Evolutionary conservation across 2,888 invertebrate genomes (phyloP), one percentile per base, ranked within the genome.

Genomic region (Alloplasta piceator): DNA sequence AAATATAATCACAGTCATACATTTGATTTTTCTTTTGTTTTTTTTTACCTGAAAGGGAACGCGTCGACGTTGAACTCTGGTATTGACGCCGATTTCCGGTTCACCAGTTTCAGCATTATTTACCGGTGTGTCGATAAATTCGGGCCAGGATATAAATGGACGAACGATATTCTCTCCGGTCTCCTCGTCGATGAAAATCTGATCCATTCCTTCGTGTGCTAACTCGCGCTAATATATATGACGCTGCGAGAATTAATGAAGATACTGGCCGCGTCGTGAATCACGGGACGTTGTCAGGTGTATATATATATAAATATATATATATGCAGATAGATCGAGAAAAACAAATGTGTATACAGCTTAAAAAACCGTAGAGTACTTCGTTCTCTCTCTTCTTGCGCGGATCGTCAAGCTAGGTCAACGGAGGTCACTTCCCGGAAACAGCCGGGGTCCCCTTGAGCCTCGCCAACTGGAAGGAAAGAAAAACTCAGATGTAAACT

Each of bases 31-130:
- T n/a, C n/a, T n/a, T n/a, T n/a, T n/a, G n/a, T n/a, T n/a, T n/a
- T n/a, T 26, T 26, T 26, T 26, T 86, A 90, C 91, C 89, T 91
- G 90, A 80, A 91, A 91, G 0, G 89, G 89, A 14, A 85, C 83
- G 66, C 86, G 88, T 64, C 88, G 85, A 64, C 82, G 78, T 26
- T 64, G 83, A 38, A 81, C 80, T n/a, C 70, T 56, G 10, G 79
- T 56, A 14, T 83, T 55, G 39, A 85, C 72, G 68, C 70, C 56
- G 7, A 82, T 79, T 72, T 91, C 91, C 4, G 91, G 91, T 72
- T 91, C 90, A 1, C 91, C 91, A 16, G 91, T 91, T 83, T 91
- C 91, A 4, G 85, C 90, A 75, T 91, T 86, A 74, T 90, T 91
- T 10, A 86, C 78, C 5, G 84, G 77, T 39, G 75, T 72, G 41